phyloP scores from a whole-genome alignment of 1,140 invertebrate species.

The Platyscapa corneri region DNA sequence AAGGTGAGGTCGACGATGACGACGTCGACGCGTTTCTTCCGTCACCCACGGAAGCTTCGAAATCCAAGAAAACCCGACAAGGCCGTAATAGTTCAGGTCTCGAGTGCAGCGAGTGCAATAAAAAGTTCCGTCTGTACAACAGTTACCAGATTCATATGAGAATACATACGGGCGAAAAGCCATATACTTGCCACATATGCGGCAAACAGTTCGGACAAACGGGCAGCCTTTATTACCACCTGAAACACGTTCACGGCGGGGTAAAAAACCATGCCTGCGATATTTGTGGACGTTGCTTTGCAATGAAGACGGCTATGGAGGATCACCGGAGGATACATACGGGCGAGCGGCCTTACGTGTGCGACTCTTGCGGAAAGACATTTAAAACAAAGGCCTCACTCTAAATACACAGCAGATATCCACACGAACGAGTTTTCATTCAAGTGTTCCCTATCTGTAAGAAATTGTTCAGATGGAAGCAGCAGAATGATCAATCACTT shows the following conservation, averaged over 20 bases:
- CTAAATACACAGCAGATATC: constrained; percentile 76
- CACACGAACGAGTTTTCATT: constrained; percentile 74
- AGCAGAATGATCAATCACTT: constrained; percentile 73
- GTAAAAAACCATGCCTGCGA: constrained; percentile 71
- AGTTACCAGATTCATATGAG: constrained; percentile 54
- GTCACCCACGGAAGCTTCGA: not conserved
- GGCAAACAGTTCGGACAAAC: constrained; percentile 60
- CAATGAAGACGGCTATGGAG: constrained; percentile 76
- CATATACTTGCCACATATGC: constrained; percentile 60
- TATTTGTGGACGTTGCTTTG: constrained; percentile 68
- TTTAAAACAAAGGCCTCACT: constrained; percentile 75
- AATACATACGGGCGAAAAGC: constrained; percentile 55
- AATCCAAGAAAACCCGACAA: not conserved
- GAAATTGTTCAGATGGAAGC: constrained; percentile 72
- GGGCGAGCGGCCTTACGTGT: constrained; percentile 78
- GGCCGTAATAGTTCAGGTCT: not conserved
- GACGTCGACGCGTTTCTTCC: not conserved
- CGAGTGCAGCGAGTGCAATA: constrained; percentile 53
- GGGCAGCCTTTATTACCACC: constrained; percentile 63
- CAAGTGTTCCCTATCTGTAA: constrained; percentile 72
- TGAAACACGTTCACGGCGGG: constrained; percentile 59
- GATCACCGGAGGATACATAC: constrained; percentile 81
- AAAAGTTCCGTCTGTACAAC: constrained; percentile 55
- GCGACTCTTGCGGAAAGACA: constrained; percentile 77
- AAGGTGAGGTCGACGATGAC: not conserved